Conservation (phyloP, 1,140 invertebrate genomes). For the Acyrthosiphon pisum region DNA sequence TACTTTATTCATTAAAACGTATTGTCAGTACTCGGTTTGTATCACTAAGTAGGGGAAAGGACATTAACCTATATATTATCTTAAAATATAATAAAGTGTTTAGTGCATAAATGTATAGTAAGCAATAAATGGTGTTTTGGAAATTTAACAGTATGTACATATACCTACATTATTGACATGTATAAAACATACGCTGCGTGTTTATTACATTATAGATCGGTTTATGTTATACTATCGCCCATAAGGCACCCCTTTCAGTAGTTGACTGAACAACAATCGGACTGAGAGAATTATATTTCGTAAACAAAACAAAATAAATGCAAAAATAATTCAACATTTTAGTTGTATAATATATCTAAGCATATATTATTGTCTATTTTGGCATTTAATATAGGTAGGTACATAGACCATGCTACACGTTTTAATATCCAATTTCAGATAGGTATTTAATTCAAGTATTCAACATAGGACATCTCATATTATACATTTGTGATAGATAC, state of each 20-base stretch:
- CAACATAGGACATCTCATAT: too few species aligned
- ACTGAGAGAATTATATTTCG: too few species aligned
- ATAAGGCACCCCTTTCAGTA: background rate
- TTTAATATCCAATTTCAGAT: background rate
- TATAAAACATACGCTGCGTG: background rate
- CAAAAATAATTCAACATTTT: too few species aligned
- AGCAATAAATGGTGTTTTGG: background rate
- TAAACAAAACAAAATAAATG: too few species aligned
- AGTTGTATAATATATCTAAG: too few species aligned
- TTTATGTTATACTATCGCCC: background rate
- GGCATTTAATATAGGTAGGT: background rate
- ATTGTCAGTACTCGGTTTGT: background rate
- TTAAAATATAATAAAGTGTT: background rate
- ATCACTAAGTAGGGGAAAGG: background rate
- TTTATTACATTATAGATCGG: background rate
- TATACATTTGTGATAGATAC: background rate
- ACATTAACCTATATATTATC: background rate
- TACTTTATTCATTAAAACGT: background rate
- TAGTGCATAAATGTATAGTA: background rate
- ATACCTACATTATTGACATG: background rate
- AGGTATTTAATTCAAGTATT: background rate
- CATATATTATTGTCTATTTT: background rate
- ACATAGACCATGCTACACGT: background rate
- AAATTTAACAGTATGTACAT: background rate
- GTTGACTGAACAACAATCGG: background rate